Percentiles rank a stretch among this genome's conserved stretches.
Conservation (phyloP, 2,113 vertebrate species). For the Pachycephala philippinensis region DNA sequence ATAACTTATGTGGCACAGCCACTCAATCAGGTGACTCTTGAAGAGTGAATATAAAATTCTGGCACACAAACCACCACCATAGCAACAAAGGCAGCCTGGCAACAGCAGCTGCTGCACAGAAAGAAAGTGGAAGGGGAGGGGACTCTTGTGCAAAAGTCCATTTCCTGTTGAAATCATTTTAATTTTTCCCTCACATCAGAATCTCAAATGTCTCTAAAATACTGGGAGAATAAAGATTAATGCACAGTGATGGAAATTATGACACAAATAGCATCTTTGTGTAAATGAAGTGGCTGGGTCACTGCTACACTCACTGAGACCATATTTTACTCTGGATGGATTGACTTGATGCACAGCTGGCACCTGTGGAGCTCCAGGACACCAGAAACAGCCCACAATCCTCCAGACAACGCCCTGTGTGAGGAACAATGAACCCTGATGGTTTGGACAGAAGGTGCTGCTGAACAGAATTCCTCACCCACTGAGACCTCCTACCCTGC, state of each 20-base stretch:
- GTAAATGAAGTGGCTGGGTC: not conserved
- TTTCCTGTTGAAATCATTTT: not conserved
- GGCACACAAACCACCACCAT: slow-evolving; percentile 31
- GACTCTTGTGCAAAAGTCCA: not conserved
- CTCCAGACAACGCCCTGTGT: fast-evolving
- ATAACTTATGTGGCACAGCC: slow-evolving; percentile 11
- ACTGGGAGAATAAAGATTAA: not conserved
- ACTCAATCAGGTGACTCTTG: slow-evolving; percentile 26
- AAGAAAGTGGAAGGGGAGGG: not conserved
- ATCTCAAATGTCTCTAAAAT: not conserved
- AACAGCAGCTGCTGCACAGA: slow-evolving; percentile 11
- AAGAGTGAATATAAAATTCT: slow-evolving; percentile 37
- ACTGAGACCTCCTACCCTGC: not conserved
- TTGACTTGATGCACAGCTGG: not conserved
- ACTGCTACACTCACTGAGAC: not conserved
- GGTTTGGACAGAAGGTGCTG: not conserved
- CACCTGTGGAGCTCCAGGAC: not conserved
- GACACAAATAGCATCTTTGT: not conserved
- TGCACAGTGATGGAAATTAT: not conserved
- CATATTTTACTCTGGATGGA: not conserved
- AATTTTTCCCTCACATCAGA: not conserved
- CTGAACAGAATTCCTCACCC: not conserved
- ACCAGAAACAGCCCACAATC: fast-evolving
- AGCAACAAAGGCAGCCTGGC: slow-evolving; percentile 53
- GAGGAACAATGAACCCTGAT: not conserved